These are phyloP conservation scores for Chrysotoxum bicinctum DNA, from an alignment of 2,888 invertebrate genomes.

Conservation along the genomic window DNA sequence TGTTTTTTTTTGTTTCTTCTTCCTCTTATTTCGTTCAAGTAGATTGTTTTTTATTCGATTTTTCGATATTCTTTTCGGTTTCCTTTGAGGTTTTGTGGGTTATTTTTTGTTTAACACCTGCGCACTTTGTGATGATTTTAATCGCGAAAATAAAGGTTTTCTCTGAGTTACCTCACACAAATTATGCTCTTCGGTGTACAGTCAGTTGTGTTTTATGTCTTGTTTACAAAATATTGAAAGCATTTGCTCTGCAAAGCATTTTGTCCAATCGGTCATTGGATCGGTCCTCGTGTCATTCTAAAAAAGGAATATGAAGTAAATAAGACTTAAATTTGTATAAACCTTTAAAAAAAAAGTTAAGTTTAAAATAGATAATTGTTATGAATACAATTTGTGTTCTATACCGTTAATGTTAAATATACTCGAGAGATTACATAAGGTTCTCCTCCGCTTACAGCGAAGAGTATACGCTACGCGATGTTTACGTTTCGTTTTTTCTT, in stretches of 20 bases:
- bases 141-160: constrained; percentile 53
- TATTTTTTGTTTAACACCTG: constrained; percentile 38
- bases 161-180: constrained; percentile 59
- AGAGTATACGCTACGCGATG: constrained; percentile 53
- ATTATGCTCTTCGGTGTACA: constrained; percentile 48
- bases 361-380: not conserved
- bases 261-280: not conserved
- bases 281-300: not conserved
- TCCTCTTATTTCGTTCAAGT: not conserved
- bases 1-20: not conserved
- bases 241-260: not conserved
- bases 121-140: constrained; percentile 57
- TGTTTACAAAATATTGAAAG: constrained; percentile 67
- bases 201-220: constrained; percentile 69
- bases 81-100: constrained; percentile 7
- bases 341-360: not conserved
- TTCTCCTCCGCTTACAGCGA: constrained; percentile 20
- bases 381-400: not conserved
- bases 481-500: constrained; percentile 36
- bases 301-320: constrained; percentile 8
- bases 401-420: constrained; percentile 51
- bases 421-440: constrained; percentile 59
- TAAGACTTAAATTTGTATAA: not conserved
- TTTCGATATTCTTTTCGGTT: constrained; percentile 23
- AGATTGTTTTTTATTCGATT: constrained; percentile 19